These are phyloP conservation scores for Calidris pygmaea DNA, from an alignment of 2,113 vertebrate species.

Conservation along the genomic window DNA sequence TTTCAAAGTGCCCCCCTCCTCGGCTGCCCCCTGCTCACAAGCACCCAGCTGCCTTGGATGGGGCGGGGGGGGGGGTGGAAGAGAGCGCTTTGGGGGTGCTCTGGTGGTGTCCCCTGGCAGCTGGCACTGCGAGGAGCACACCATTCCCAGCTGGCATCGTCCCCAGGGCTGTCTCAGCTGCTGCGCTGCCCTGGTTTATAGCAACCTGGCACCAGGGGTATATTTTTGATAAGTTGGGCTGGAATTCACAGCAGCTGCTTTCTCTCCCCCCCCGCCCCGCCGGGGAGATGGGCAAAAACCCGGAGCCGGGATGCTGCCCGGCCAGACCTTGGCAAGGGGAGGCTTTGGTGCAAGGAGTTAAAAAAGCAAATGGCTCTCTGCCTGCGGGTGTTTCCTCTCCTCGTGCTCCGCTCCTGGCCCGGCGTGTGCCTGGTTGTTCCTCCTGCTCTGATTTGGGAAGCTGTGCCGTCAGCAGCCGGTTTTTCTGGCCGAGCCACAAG, in stretches of 20 bases:
- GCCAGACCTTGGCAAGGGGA: neutral
- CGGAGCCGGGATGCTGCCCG: neutral
- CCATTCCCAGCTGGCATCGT: neutral
- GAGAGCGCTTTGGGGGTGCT: neutral
- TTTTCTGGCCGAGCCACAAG: neutral
- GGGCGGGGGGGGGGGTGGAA: too few relatives aligned
- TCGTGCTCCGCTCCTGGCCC: neutral
- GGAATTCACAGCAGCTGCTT: neutral
- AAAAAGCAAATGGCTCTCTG: accelerated
- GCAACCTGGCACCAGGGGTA: neutral
- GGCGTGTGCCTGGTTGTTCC: accelerated
- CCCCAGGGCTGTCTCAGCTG: neutral
- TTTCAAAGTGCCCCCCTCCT: neutral
- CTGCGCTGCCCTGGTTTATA: neutral
- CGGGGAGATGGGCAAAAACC: neutral
- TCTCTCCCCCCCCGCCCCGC: neutral
- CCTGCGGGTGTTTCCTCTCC: accelerated
- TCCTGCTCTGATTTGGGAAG: accelerated
- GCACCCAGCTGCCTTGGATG: neutral
- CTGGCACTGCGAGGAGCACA: neutral
- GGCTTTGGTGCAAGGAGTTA: neutral
- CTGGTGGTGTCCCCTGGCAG: neutral
- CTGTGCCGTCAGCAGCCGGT: accelerated
- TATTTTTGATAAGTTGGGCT: neutral
- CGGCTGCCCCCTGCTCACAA: neutral